Evolutionary conservation across 2,113 vertebrate species (phyloP), one percentile per base, ranked within the genome.

Genomic region (Urocolius indicus): DNA sequence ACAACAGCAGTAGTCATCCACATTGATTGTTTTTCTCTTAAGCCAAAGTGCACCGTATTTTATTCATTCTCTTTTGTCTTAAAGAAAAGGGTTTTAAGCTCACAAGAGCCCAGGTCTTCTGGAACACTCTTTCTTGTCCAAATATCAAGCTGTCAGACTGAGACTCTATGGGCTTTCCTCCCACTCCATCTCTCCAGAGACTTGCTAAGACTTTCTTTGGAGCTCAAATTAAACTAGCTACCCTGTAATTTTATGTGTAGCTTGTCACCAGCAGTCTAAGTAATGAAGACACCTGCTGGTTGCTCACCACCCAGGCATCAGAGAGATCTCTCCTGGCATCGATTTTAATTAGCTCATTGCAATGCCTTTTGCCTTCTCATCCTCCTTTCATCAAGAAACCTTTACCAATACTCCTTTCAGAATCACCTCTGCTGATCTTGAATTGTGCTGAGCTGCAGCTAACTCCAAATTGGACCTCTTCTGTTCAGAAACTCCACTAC

Each of bases 251-350:
- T 95, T 84, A 43, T 11, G 75, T 68, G 83, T 84, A 92, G 72
- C 68, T 90, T 97, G 93, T 95, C 96, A 96, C 93, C 76, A 94
- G 79, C 51, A 94, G 82, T 87, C 88, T 84, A 78, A 96, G 88
- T 94, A 96, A 96, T 89, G 94, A 97, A 96, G 88, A 93, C 92
- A 88, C 95, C 96, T 95, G 95, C 96, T 93, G 91, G 93, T 86
- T 91, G 55, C 59, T 95, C 90, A 94, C 90, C 88, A 94, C 76
- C 55, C 85, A 94, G 92, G 90, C 85, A 86, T 95, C 92, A 96
- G 93, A 96, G 73, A 92, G 22, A 54, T 92, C 68, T 93, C 90
- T 91, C 65, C 83, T 93, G 68, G 57, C 61, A 81, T 78, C 0
- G 2, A 84, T 92, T 96, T 95, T 97, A 97, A 97, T 96, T 96